These are phyloP conservation scores for Phasianus colchicus DNA, from an alignment of 2,113 vertebrate species.

Conservation along the genomic window DNA sequence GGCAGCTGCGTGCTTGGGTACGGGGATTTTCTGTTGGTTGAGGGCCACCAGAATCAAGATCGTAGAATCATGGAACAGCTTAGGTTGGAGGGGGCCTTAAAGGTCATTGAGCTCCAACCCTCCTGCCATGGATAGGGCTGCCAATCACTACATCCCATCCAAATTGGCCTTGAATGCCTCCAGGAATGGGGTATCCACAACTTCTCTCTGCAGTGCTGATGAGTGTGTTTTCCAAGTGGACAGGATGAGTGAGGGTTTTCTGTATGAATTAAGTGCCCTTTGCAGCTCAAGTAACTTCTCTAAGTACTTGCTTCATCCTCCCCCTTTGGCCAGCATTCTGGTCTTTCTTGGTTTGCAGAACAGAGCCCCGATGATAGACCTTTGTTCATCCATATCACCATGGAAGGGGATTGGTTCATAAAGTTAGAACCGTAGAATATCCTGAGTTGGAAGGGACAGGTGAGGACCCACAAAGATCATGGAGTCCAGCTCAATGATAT, in stretches of 20 bases:
- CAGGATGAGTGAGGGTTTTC: not conserved
- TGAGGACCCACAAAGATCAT: too few relatives aligned
- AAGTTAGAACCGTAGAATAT: not conserved
- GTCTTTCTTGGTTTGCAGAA: not conserved
- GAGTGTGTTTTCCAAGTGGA: not conserved
- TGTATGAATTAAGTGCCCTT: not conserved
- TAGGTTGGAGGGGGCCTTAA: too few relatives aligned
- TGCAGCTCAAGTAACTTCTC: not conserved
- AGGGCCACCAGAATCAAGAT: fast-evolving
- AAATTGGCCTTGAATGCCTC: too few relatives aligned
- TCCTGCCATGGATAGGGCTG: too few relatives aligned
- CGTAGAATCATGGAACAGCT: too few relatives aligned
- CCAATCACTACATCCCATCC: too few relatives aligned
- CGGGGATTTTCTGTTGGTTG: not conserved
- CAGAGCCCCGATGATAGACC: not conserved
- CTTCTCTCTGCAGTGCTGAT: not conserved
- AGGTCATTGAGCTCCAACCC: too few relatives aligned
- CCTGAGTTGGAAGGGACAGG: too few relatives aligned
- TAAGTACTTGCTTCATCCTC: not conserved
- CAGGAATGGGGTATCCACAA: too few relatives aligned
- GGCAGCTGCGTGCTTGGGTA: fast-evolving
- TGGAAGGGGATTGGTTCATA: not conserved
- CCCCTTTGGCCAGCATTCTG: not conserved
- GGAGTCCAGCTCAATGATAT: not conserved
- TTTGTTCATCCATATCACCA: not conserved